Evolutionary conservation across 2,797 vertebrate species (phyloP).

Genomic region (Sardinella longiceps): DNA sequence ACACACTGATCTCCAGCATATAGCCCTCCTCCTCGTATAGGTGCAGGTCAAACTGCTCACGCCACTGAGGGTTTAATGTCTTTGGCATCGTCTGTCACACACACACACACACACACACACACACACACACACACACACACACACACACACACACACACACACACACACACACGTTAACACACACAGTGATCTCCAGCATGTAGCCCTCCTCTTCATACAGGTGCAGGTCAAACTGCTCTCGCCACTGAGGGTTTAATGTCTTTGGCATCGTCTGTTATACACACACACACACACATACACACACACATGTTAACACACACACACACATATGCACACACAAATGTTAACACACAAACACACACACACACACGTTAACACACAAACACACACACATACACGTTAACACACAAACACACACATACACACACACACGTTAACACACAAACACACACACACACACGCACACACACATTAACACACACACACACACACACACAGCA

Average conservation of each 20-base stretch:
- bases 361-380: not conserved
- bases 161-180: not conserved
- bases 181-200: no score
- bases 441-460: no score
- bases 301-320: not conserved
- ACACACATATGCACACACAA: not conserved
- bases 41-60: conserved; percentile 93
- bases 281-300: not conserved
- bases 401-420: not conserved
- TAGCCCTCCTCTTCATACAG: no score
- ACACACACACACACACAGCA: no score
- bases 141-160: not conserved
- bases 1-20: conserved; percentile 88
- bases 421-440: no score
- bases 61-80: conserved; percentile 93
- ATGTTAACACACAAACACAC: not conserved
- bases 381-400: not conserved
- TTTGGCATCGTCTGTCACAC: conserved; percentile 83
- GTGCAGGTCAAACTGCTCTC: no score
- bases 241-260: no score
- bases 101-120: conserved; percentile 10
- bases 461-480: no score
- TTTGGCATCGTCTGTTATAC: no score
- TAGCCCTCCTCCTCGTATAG: conserved; percentile 88
- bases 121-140: not conserved